Conservation (phyloP, 2,797 vertebrate species). For the Parauchenoglanis ngamensis region DNA sequence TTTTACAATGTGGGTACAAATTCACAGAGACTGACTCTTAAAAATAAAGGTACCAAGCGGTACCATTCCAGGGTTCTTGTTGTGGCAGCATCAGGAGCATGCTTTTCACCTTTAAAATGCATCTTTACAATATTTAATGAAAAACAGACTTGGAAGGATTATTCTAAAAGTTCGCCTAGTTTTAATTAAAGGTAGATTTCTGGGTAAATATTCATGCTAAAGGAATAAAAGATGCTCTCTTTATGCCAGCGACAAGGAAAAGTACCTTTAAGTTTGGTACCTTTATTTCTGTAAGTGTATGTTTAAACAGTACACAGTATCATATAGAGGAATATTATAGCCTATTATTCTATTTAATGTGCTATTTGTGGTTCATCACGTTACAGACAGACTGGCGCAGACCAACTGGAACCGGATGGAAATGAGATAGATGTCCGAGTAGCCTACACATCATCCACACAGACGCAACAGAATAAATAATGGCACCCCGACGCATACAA, state of each 20-base stretch:
- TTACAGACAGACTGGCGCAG: conserved; percentile 21
- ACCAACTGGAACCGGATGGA: conserved; percentile 28
- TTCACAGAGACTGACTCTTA: not conserved
- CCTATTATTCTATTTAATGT: not conserved
- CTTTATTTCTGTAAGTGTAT: not conserved
- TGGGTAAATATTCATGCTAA: not conserved
- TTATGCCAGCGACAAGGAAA: not conserved
- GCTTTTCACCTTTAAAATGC: not conserved
- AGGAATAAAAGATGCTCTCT: not conserved
- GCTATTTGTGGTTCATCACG: conserved; percentile 8
- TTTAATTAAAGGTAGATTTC: not conserved
- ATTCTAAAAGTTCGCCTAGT: not conserved
- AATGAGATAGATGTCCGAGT: conserved; percentile 4
- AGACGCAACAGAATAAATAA: conserved; percentile 6
- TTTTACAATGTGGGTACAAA: not conserved
- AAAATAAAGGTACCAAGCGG: not conserved
- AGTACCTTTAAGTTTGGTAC: not conserved
- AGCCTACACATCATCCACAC: not conserved
- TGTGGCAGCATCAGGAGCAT: not conserved
- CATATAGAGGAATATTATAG: not conserved
- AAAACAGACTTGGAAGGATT: not conserved
- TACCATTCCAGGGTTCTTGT: not conserved
- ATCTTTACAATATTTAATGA: not conserved
- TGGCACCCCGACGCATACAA: conserved; percentile 19
- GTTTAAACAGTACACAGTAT: not conserved